Percentiles rank a stretch among this genome's conserved stretches.
These are phyloP conservation scores for Typhlichthys subterraneus DNA, from an alignment of 2,797 vertebrate genomes.

Conservation along the genomic window DNA sequence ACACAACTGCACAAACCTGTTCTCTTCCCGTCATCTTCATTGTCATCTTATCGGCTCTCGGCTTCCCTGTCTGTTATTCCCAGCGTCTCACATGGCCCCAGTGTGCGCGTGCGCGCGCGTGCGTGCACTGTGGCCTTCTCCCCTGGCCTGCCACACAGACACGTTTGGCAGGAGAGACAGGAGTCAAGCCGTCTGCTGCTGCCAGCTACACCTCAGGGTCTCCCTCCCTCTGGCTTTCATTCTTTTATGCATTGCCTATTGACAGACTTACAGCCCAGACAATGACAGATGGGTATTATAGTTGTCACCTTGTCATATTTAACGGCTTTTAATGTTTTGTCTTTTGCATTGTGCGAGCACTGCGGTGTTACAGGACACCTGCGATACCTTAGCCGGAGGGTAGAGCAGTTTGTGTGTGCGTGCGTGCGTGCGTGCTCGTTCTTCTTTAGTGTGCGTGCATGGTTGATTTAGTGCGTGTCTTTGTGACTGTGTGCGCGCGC, in stretches of 20 bases:
- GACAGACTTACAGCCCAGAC: constrained; percentile 55
- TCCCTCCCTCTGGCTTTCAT: constrained; percentile 19
- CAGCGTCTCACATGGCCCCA: constrained; percentile 65
- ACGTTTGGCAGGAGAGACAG: constrained; percentile 46
- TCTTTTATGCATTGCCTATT: constrained; percentile 53
- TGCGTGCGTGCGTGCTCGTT: not conserved
- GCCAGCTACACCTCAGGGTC: constrained; percentile 62
- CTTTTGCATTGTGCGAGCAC: constrained; percentile 38
- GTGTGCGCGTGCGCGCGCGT: constrained; percentile 30
- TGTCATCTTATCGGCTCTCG: constrained; percentile 44
- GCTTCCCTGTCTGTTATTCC: constrained; percentile 46
- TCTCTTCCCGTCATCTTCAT: constrained; percentile 9
- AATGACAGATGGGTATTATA: constrained; percentile 66
- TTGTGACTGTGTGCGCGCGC: not conserved
- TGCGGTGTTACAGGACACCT: constrained; percentile 33
- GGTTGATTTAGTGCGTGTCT: constrained; percentile 21
- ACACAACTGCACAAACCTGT: constrained; percentile 14
- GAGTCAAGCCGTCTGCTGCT: constrained; percentile 68
- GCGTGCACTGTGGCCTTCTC: constrained; percentile 10
- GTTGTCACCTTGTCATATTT: constrained; percentile 58
- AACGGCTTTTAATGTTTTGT: constrained; percentile 66
- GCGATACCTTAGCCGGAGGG: not conserved
- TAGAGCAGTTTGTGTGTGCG: constrained; percentile 17
- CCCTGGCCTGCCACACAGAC: constrained; percentile 35
- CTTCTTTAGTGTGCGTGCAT: constrained; percentile 1